Evolutionary conservation across 92 coral and sea anemone genomes (phyloP).

Genomic region (Isaurus tuberculatus): DNA sequence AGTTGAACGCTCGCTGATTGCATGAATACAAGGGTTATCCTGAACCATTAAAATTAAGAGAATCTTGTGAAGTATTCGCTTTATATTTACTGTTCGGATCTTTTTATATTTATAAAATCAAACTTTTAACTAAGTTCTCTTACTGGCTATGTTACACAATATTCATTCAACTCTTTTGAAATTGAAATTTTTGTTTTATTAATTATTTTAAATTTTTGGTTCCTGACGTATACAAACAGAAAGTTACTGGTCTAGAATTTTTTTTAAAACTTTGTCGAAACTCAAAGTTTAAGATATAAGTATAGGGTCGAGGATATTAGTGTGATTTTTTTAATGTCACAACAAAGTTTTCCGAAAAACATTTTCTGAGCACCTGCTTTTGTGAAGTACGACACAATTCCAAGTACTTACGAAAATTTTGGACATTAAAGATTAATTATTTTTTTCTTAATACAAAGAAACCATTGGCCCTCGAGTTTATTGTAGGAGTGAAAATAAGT

Average conservation of each 20-base stretch:
- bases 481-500: background rate
- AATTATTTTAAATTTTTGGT: too few relatives aligned
- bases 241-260: too few relatives aligned
- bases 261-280: too few relatives aligned
- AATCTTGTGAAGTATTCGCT: background rate
- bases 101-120: too few relatives aligned
- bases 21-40: background rate
- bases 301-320: too few relatives aligned
- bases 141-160: too few relatives aligned
- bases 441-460: background rate
- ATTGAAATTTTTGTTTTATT: too few relatives aligned
- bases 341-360: background rate
- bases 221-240: too few relatives aligned
- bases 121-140: too few relatives aligned
- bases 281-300: too few relatives aligned
- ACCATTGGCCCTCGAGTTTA: constrained; percentile 19
- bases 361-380: constrained; percentile 21
- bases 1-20: constrained; percentile 11
- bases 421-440: constrained; percentile 42
- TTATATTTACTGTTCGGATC: background rate
- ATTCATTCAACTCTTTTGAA: too few relatives aligned
- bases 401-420: constrained; percentile 15
- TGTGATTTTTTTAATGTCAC: background rate
- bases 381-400: background rate
- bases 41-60: background rate